A percentile compares a stretch with the other conserved stretches of the same genome.
Evolutionary conservation across 2,797 vertebrate genomes (phyloP).

Genomic region (Rhodeus uyekii): DNA sequence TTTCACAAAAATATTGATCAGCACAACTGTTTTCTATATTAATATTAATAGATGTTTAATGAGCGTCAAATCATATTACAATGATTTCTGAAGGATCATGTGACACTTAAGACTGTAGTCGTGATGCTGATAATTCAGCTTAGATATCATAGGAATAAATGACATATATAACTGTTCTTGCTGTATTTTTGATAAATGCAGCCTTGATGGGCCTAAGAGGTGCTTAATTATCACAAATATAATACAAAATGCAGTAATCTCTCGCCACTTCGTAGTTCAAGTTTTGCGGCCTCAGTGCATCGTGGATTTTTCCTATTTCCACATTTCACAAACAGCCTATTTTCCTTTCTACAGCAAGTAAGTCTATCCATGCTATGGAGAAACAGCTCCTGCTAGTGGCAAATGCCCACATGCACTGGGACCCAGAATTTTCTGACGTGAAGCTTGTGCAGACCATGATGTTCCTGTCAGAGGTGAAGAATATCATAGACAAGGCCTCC

Average conservation of each 20-base stretch:
- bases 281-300: too few species aligned
- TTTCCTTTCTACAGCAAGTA: conserved; percentile 79
- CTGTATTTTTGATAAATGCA: background rate
- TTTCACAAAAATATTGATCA: background rate
- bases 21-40: background rate
- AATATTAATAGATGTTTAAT: too few species aligned
- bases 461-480: conserved; percentile 98
- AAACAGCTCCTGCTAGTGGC: conserved; percentile 95
- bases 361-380: conserved; percentile 87
- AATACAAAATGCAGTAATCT: too few species aligned
- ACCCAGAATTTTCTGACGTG: conserved; percentile 96
- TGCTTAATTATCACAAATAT: background rate
- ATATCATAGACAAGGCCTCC: conserved; percentile 95
- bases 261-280: too few species aligned
- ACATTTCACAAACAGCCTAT: background rate
- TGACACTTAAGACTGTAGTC: background rate
- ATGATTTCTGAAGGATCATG: background rate
- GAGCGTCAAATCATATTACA: too few species aligned
- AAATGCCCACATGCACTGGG: conserved; percentile 99
- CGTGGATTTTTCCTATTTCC: too few species aligned
- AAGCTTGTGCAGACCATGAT: conserved; percentile 99
- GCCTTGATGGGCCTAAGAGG: background rate
- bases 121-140: background rate
- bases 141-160: background rate
- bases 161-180: background rate